These are phyloP conservation scores for Saturnia pavonia DNA, from an alignment of 2,888 invertebrate species.

Conservation along the genomic window DNA sequence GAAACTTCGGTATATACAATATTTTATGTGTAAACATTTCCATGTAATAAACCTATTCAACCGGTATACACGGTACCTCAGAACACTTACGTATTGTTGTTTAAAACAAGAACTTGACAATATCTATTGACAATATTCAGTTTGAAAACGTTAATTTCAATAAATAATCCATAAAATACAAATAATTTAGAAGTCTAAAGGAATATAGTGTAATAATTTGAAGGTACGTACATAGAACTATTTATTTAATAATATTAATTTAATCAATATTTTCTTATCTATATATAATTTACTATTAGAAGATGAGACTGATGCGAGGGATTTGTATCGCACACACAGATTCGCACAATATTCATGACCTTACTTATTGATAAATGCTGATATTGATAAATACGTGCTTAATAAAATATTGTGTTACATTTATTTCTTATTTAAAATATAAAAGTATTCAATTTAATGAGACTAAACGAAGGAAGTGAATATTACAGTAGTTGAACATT, in stretches of 20 bases:
- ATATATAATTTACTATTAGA: neutral
- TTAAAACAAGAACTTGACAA: neutral
- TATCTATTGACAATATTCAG: neutral
- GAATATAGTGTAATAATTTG: neutral
- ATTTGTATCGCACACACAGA: no score
- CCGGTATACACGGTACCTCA: neutral
- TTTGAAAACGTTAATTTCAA: neutral
- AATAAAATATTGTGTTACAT: no score
- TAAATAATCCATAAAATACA: neutral
- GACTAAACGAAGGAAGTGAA: no score
- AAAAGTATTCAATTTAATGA: no score
- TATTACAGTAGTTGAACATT: no score
- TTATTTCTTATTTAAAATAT: no score
- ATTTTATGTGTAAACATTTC: neutral
- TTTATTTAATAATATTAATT: neutral
- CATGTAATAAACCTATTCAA: neutral
- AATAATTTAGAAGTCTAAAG: neutral
- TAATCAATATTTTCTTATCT: neutral
- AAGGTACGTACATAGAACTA: neutral
- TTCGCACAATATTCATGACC: no score
- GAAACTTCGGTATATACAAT: neutral
- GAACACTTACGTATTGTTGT: neutral
- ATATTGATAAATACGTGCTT: no score
- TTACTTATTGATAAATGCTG: no score
- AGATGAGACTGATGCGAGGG: no score